Base-by-base conservation (phyloP, 2,113 vertebrate species). In the Piaya cayana region DNA sequence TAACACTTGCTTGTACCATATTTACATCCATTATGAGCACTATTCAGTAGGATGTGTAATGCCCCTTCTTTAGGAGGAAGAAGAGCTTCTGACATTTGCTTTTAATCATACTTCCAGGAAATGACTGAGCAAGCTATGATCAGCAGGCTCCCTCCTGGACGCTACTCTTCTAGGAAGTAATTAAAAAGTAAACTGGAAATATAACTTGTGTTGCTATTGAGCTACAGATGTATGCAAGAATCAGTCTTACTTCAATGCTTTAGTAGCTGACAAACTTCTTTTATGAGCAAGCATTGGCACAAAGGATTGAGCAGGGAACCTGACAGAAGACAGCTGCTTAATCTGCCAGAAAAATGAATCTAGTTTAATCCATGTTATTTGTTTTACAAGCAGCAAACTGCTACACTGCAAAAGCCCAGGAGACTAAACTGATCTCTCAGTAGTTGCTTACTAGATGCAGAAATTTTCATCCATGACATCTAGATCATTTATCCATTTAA, bases 361-460 rank as follows among this genome's bases (percentile, higher is more conserved):
- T 93, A 75, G 19, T 82, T 95, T 95, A 95, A 95, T 87, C 74
- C 36, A 32, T 53, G 43, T 52, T 78, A 75, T 79, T 91, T 89
- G 49, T 91, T 96, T 83, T 85, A 91, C 62, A 89, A 84, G 65
- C 49, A 91, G 17, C 25, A 81, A 79, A 89, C 52, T 50, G 21
- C 60, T 88, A 75, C 1, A 4, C 12, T 79, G 27, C 34, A 95
- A 92, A 93, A 91, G 20, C 65, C 78, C 52, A 37, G 71, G 80
- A 68, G 74, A n/a, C 49, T 84, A 75, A 82, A 82, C 22, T 74
- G 62, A 76, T 84, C 30, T 89, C 53, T 64, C 30, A 79, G 39
- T 15, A 82, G 42, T 39, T 76, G 58, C 21, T 53, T 91, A 37
- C n/a, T 39, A 45, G 43, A 84, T 14, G 43, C 15, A 82, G 15